phyloP scores from a whole-genome alignment of 1,140 invertebrate species.

The Leptopilina boulardi region DNA sequence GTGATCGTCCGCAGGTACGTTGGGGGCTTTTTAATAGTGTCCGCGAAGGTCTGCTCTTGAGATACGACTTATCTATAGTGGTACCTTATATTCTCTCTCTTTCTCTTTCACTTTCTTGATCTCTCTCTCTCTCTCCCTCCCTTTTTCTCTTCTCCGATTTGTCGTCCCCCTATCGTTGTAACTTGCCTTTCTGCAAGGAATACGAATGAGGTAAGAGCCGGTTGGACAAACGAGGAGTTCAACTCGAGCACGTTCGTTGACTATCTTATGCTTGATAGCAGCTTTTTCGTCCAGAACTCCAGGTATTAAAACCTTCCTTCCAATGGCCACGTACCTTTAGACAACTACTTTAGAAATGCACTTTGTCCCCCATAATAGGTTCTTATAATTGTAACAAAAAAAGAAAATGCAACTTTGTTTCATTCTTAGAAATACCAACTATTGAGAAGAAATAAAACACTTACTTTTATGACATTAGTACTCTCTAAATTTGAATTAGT shows the following conservation, averaged over 20 bases:
- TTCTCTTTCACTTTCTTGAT: background rate
- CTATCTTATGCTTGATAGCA: constrained; percentile 28
- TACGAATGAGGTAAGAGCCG: constrained; percentile 32
- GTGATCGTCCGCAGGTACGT: constrained; percentile 6
- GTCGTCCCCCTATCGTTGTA: constrained; percentile 9
- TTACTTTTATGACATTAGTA: no score
- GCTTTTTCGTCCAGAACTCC: constrained; percentile 17
- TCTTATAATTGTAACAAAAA: constrained; percentile 10
- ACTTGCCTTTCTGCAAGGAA: constrained; percentile 10
- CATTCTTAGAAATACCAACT: background rate
- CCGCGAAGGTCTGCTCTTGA: constrained; percentile 48
- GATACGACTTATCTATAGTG: constrained; percentile 45
- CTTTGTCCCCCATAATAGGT: constrained; percentile 16
- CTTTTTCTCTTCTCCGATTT: background rate
- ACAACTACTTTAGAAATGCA: background rate
- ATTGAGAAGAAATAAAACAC: background rate
- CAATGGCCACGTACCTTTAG: background rate
- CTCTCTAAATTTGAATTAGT: no score
- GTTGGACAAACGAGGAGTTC: constrained; percentile 14
- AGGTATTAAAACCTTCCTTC: background rate
- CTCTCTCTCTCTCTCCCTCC: constrained; percentile 19
- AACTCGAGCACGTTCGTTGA: background rate
- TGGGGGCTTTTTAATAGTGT: constrained; percentile 18
- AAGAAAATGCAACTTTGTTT: background rate
- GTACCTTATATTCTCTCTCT: constrained; percentile 26